Base-by-base conservation (phyloP, 2,113 vertebrate genomes). In the Cynopterus brachyotis region DNA sequence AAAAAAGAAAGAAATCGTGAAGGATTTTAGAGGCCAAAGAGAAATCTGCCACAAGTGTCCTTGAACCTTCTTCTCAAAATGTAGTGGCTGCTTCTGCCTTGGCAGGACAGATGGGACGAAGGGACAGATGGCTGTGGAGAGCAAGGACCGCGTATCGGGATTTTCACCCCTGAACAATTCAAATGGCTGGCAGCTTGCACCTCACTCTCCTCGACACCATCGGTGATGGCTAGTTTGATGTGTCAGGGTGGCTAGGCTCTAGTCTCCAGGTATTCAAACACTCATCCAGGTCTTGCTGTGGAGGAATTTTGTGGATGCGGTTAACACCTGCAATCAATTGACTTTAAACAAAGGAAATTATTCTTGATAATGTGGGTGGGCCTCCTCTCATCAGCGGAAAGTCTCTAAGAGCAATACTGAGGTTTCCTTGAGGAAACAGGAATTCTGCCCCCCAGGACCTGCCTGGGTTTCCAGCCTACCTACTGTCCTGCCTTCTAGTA, bases 11-110 rank as follows among this genome's bases (percentile, higher is more conserved):
- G 47, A 15, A 20, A 35, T 13, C 16, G 2, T 32, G 50, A 73
- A 26, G 20, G 20, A 37, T 5, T 24, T 22, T 32, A 53, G 22
- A 79, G 17, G 35, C 55, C 35, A 66, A 42, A 22, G 32, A 26
- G 50, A 66, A 47, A 26, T 3, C 19, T 0, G 2, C 4, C 45
- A 6, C 6, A 80, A 35, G 1, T 30, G 5, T 13, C 2, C 16
- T 3, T n/a, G 59, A 50, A 35, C 6, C 57, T 84, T 37, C 42
- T 81, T 60, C 40, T 62, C n/a, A 42, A 57, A 93, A 30, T 62
- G 28, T 17, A 60, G 12, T 59, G 55, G 24, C 50, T 20, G 20
- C 50, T 60, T 12, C 69, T 57, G 16, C 42, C 40, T 82, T 53
- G 5, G 37, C 76, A 26, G 35, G 5, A 70, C 47, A 28, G 76